These are phyloP conservation scores for Byasa hedistus DNA, from an alignment of 2,888 invertebrate genomes.

Conservation along the genomic window DNA sequence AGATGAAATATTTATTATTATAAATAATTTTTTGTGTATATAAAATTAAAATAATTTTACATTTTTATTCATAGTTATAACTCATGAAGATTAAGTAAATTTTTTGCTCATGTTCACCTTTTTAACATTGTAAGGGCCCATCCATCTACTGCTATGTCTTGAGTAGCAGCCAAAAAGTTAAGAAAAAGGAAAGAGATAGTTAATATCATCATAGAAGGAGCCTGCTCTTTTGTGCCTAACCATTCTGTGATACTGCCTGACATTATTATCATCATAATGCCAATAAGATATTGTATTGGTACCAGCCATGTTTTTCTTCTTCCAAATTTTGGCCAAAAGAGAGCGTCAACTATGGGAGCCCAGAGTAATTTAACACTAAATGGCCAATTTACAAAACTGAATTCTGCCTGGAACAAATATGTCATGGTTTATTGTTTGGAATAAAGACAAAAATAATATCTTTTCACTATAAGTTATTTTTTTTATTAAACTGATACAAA, in stretches of 20 bases:
- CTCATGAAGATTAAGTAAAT: background rate
- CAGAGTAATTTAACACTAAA: constrained; percentile 95
- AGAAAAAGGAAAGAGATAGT: constrained; percentile 93
- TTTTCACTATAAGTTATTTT: background rate
- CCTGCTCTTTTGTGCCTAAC: constrained; percentile 82
- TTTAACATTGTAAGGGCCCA: constrained; percentile 99
- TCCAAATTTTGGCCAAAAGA: constrained; percentile 91
- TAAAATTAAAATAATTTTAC: background rate
- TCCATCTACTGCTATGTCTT: constrained; percentile 99
- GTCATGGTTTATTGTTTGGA: background rate
- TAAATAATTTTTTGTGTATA: background rate
- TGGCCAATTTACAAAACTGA: constrained; percentile 97
- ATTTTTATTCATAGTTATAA: background rate
- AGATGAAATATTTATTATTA: background rate
- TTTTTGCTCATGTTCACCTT: constrained; percentile 74
- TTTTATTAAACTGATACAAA: constrained; percentile 6
- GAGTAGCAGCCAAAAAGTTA: constrained; percentile 98
- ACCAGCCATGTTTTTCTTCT: constrained; percentile 97
- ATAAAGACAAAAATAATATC: constrained; percentile 4
- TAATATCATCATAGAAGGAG: constrained; percentile 87
- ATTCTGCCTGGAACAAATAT: constrained; percentile 84
- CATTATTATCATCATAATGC: constrained; percentile 92
- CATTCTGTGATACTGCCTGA: constrained; percentile 88
- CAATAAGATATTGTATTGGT: constrained; percentile 95
- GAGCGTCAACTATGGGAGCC: constrained; percentile 98